These are phyloP conservation scores for Pampusana beccarii DNA, from an alignment of 2,113 vertebrate species.

Conservation along the genomic window DNA sequence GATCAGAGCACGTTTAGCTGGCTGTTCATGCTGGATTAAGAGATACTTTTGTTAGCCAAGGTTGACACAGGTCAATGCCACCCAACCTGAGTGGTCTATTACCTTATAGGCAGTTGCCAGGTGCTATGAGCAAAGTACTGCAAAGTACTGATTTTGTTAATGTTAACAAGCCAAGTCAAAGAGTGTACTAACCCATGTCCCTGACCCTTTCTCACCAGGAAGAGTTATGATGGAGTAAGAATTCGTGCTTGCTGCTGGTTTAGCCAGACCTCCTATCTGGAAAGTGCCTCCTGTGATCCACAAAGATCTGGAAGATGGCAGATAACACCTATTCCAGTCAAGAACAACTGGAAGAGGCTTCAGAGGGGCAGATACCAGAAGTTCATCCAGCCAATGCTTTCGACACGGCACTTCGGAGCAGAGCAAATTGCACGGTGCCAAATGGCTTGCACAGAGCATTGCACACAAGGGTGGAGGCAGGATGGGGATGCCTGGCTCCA, in stretches of 20 bases:
- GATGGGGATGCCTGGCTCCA: not conserved
- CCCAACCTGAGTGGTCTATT: not conserved
- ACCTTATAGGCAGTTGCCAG: not conserved
- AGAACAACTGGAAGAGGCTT: not conserved
- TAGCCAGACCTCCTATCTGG: not conserved
- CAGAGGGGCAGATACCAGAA: not conserved
- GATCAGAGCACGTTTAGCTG: not conserved
- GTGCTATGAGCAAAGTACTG: not conserved
- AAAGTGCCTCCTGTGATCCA: not conserved
- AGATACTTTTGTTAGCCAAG: not conserved
- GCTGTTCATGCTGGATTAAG: not conserved
- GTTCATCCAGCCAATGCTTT: not conserved
- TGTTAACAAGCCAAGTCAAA: not conserved
- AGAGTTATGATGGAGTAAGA: not conserved
- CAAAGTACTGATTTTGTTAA: conserved; percentile 7
- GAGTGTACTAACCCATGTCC: not conserved
- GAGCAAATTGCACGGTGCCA: not conserved
- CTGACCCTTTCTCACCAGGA: not conserved
- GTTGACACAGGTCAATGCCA: not conserved
- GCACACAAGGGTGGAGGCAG: not conserved
- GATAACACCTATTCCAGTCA: not conserved
- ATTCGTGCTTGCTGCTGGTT: not conserved
- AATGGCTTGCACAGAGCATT: no score
- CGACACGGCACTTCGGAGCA: not conserved
- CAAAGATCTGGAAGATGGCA: not conserved